Base-by-base conservation (phyloP, 2,888 invertebrate species). In the Leucoptera coffeella region DNA sequence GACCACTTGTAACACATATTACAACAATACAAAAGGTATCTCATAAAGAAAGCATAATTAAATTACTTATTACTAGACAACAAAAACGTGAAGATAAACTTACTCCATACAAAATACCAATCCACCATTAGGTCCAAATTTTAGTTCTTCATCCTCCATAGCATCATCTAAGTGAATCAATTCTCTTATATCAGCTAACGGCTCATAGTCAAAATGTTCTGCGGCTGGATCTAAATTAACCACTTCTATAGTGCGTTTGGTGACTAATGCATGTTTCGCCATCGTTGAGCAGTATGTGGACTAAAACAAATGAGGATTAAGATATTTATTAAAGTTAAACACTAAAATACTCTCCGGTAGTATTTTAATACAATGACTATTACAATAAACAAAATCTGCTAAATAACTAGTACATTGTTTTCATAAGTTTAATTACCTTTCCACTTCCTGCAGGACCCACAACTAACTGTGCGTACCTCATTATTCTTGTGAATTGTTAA, bases 171-270 rank as follows among this genome's bases (percentile, higher is more conserved):
- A 73, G 33, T 89, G 85, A 39, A 99, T 95, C 28, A 97, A 65
- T 56, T 96, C 88, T 26, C 91, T 60, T 34, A 92, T 84, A 50
- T 92, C 91, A 3, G 83, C 83, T 7, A 86, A 47, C 0, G 95
- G 88, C 30, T 86, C 77, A 47, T 99, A 99, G 41, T 87, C 84
- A 61, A 97, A 99, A 50, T 87, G 77, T 53, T 99, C 99, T 0
- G 97, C 96, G 0, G 99, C 99, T 1, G 99, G 99, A 58, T 99
- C 99, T 31, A 99, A 71, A 71, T 99, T 99, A 0, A 96, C 85
- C 2, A 97, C 85, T 35, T 91, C 82, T 9, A 95, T 76, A 0
- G 74, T 71, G 35, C 94, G 76, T 30, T 82, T 79, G 2, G 77
- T 58, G 35, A 83, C 83, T 30, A 80, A 78, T 7, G 85, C 90